Evolutionary conservation across 92 coral and sea anemone species (phyloP), one percentile per base, ranked within the genome.

Genomic region (Plumapathes pennacea): DNA sequence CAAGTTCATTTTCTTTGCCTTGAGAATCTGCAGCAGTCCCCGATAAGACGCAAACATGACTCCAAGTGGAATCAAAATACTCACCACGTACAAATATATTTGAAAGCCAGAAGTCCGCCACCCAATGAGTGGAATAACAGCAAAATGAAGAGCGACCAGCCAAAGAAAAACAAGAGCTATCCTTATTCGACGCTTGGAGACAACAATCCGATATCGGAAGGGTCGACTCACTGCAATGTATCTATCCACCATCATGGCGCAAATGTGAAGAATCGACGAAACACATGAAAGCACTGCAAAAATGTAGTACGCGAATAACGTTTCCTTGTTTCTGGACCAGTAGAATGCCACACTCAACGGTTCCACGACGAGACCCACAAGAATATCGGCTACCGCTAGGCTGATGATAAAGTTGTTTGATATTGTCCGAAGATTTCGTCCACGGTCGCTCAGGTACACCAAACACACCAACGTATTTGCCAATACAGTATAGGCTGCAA

Each of bases 231-330:
- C 92, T 0, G 92, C 92, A 0, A 85, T 43, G 31, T 69, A 80
- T 5, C 92, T 62, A 50, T 85, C 86, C 10, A 85, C 64, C 87
- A 80, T 79, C 41, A 85, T 55, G 3, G 92, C 87, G 15, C 76
- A 64, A 24, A 85, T 79, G 78, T 85, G 79, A 15, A 80, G 38
- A 39, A 85, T 79, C 14, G 92, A 85, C 20, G 83, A 80, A 39
- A 74, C 77, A 43, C 92, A 79, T 0, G 92, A 85, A 19, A 85
- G 28, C 23, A 82, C 73, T 6, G 92, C 92, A 19, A 85, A 64
- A 0, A 85, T 50, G 38, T 85, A 85, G 45, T 60, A 80, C 1
- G 81, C 77, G 47, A 85, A 85, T 2, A 85, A 72, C 6, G 76
- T 60, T 5, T 69, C 76, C 4, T 71, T 57, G 30, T 48, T 61